Conservation (phyloP, 2,113 vertebrate species). For the Vidua macroura region DNA sequence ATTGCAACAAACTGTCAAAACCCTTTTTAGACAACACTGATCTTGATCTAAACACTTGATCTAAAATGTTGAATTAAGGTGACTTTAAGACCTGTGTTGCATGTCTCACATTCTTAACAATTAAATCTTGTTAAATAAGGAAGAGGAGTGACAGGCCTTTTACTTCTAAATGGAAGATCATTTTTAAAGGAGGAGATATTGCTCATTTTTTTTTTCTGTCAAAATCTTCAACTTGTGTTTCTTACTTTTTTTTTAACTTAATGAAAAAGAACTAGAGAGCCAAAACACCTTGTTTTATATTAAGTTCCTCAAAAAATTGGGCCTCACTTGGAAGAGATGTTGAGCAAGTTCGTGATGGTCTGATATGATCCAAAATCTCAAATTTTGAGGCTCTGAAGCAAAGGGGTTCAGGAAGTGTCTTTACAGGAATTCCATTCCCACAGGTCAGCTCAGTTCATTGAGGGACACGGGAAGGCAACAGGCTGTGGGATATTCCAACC, state of each 20-base stretch:
- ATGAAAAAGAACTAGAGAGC: neutral
- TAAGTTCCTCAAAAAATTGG: neutral
- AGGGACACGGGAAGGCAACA: neutral
- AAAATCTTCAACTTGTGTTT: neutral
- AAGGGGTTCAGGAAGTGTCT: neutral
- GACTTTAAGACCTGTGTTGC: neutral
- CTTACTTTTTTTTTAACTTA: neutral
- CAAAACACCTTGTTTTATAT: neutral
- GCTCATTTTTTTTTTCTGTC: neutral
- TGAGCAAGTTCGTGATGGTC: neutral
- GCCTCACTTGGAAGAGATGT: neutral
- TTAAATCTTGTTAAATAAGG: neutral
- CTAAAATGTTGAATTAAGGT: neutral
- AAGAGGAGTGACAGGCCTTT: neutral
- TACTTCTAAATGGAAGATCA: neutral
- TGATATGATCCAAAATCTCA: neutral
- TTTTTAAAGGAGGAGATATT: neutral
- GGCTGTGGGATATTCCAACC: neutral
- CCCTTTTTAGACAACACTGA: neutral
- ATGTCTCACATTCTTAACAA: neutral
- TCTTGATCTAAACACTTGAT: neutral
- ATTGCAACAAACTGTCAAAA: neutral
- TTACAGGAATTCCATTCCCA: neutral
- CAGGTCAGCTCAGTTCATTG: neutral
- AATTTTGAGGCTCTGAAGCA: neutral